These are phyloP conservation scores for Percopsis omiscomaycus DNA, from an alignment of 2,797 vertebrate species.

Conservation along the genomic window DNA sequence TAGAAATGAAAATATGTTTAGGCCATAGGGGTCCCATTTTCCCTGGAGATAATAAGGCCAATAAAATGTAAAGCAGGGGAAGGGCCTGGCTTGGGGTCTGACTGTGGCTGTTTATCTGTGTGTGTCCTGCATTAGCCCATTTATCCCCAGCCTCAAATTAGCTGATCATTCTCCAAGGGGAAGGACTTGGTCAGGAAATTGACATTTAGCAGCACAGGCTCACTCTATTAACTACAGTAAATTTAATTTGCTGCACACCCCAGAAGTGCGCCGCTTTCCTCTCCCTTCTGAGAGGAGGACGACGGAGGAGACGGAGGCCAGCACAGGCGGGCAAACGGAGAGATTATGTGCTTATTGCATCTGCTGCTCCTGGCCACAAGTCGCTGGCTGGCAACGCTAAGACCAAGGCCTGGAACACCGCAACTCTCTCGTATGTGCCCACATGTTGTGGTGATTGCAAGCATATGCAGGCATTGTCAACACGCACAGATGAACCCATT, in stretches of 20 bases:
- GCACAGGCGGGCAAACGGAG: conserved; percentile 12
- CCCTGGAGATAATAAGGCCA: conserved; percentile 81
- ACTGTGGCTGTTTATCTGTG: conserved; percentile 74
- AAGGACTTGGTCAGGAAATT: conserved; percentile 84
- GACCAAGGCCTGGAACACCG: conserved; percentile 62
- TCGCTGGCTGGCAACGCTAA: conserved; percentile 73
- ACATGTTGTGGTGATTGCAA: conserved; percentile 74
- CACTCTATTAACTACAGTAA: conserved; percentile 86
- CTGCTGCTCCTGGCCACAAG: conserved; percentile 72
- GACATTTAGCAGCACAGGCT: conserved; percentile 83
- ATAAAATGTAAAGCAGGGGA: conserved; percentile 81
- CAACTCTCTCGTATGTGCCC: conserved; percentile 61
- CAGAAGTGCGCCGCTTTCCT: conserved; percentile 73
- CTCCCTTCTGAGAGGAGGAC: conserved; percentile 63
- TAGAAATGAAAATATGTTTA: conserved; percentile 80
- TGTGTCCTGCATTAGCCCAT: conserved; percentile 79
- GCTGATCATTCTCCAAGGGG: conserved; percentile 82
- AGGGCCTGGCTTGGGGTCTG: conserved; percentile 75
- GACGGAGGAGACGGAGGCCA: conserved; percentile 4
- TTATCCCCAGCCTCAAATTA: conserved; percentile 79
- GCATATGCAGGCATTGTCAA: conserved; percentile 68
- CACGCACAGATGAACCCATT: conserved; percentile 61
- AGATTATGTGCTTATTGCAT: conserved; percentile 71
- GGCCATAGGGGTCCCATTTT: conserved; percentile 80
- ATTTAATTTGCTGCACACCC: conserved; percentile 82